Base-by-base conservation (phyloP, 1,140 invertebrate species). In the Proales similis region DNA sequence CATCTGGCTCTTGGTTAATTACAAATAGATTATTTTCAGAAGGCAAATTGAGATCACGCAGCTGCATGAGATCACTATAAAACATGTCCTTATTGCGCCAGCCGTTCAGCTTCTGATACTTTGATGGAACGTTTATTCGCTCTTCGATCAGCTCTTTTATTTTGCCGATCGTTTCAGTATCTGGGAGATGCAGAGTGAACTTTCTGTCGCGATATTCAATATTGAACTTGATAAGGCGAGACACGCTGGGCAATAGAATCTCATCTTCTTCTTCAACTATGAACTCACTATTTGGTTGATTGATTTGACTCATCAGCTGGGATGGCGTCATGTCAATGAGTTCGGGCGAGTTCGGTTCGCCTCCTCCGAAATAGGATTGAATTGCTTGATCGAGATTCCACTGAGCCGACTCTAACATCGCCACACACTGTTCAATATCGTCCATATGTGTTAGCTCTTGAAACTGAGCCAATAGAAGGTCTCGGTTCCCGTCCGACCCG, bases 361-460 rank as follows among this genome's bases (percentile, higher is more conserved):
- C 32, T 26, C 49, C 30, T 6, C 32, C 42, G 26, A 53, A 53
- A 20, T 38, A 53, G 26, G 49, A 53, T 20, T 53, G 49, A 4
- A 53, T 26, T 17, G 49, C 49, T 11, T 53, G 49, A 33, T 53
- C 49, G 6, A 53, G 12, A 20, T 53, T 38, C 49, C 49, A 53
- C 22, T 53, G 38, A 14, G 49, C 42, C 14, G 49, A 53, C 32
- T 53, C 49, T 11, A 53, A 20, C 38, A 53, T 53, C 11, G 49
- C 49, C 17, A 39, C 33, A 53, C 49, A 53, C 29, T 53, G 49
- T 19, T 53, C 33, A 17, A 53, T 39, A 32, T 53, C 49, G 49
- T 53, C 49, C 9, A 53, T 20, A 4, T 53, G 49, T 39, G 49
- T 53, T 53, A 53, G 38, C 26, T 53, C 49, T 38, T 53, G 49